phyloP scores from a whole-genome alignment of 2,113 vertebrate genomes.

The Poicephalus gulielmi region DNA sequence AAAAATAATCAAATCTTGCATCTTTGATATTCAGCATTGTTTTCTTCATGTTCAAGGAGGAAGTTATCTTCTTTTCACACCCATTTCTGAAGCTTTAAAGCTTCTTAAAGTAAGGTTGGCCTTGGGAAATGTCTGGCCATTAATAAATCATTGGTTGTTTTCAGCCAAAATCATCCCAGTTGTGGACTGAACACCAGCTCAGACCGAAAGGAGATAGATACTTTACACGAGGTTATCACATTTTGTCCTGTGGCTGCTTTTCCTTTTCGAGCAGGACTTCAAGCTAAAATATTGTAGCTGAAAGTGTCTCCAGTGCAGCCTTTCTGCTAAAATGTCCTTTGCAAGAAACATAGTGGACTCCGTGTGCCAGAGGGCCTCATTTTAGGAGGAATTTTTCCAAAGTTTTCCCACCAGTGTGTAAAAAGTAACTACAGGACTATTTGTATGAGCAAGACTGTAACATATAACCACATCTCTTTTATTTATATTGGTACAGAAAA shows the following conservation, averaged over 20 bases:
- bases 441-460: not conserved
- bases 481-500: not conserved
- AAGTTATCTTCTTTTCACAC: not conserved
- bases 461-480: not conserved
- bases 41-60: slow-evolving; percentile 1
- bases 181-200: not conserved
- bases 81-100: not conserved
- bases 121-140: not conserved
- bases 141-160: not conserved
- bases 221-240: not conserved
- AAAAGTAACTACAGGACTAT: not conserved
- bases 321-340: not conserved
- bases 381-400: not conserved
- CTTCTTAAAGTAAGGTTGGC: not conserved
- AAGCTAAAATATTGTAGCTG: not conserved
- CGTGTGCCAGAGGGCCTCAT: not conserved
- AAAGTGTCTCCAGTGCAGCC: not conserved
- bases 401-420: not conserved
- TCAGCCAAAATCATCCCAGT: not conserved
- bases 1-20: not conserved
- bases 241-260: not conserved
- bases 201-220: not conserved
- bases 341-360: not conserved
- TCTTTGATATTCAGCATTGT: slow-evolving; percentile 45
- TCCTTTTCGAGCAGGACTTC: not conserved